A percentile compares a stretch with the other conserved stretches of the same genome.
Evolutionary conservation across 2,797 vertebrate genomes (phyloP).

Genomic region (Zalophus californianus): DNA sequence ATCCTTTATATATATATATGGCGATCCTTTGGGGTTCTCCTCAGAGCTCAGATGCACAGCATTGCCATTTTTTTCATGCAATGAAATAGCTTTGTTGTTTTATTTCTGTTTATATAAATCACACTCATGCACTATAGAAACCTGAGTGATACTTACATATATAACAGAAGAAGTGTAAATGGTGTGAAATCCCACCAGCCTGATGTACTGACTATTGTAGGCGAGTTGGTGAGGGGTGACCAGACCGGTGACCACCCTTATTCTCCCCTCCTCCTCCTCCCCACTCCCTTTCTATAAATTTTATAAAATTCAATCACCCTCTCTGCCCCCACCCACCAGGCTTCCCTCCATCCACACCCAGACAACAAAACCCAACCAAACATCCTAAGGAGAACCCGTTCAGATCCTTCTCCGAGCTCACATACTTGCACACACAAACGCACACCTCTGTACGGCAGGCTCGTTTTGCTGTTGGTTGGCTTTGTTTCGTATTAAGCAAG

Average conservation of each 20-base stretch:
- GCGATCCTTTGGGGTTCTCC: background rate
- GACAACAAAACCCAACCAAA: background rate
- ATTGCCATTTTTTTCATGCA: background rate
- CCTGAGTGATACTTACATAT: fast-evolving
- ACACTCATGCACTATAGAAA: background rate
- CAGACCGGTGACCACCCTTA: fast-evolving
- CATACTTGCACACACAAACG: fast-evolving
- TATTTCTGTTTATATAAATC: background rate
- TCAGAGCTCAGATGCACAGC: fast-evolving
- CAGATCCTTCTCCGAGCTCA: fast-evolving
- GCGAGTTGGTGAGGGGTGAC: fast-evolving
- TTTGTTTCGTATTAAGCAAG: background rate
- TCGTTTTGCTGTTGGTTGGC: background rate
- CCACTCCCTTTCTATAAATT: background rate
- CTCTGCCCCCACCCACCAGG: background rate
- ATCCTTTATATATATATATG: background rate
- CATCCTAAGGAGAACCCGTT: fast-evolving
- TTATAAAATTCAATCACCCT: background rate
- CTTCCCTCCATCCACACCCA: background rate
- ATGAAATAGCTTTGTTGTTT: background rate
- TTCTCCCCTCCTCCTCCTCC: background rate
- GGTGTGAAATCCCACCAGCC: fast-evolving
- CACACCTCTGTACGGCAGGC: fast-evolving
- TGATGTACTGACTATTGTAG: fast-evolving
- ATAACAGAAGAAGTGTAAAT: background rate